Base-by-base conservation (phyloP, 2,888 invertebrate genomes). In the Agonum fuliginosum region DNA sequence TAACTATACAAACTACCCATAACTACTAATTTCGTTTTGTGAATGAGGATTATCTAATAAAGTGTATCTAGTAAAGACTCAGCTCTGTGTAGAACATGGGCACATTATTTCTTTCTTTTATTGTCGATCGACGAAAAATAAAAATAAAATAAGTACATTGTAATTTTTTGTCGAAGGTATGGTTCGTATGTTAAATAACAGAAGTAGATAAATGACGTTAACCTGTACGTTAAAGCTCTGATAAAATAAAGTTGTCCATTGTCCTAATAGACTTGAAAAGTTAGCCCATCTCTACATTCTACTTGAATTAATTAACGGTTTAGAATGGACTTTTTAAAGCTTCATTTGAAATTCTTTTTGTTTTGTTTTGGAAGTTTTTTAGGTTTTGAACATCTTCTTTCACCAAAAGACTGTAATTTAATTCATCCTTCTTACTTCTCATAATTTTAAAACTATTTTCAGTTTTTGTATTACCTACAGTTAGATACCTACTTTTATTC, bases 281-380 rank as follows among this genome's bases (percentile, higher is more conserved):
- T 19, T 67, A 17, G n/a, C 17, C 34, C 54, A 54, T 54, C 22
- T n/a, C 54, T 54, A 24, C 54, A 24, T 54, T n/a, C 54, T 54
- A 24, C 54, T 54, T 54, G 54, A 54, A 54, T 37, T 67, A 67
- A 67, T 67, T 67, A 41, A 67, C 22, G 37, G 41, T 30, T 65
- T 58, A 34, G 17, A 19, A 65, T 65, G 65, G 65, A 65, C 67
- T 67, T 54, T 54, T 54, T 54, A 54, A 54, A 54, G 54, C 54
- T 54, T 54, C 54, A 54, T 54, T 54, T 24, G 54, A 54, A 54
- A 24, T 54, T 48, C 48, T 24, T 54, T 54, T 54, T 54, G 54
- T 54, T 54, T 12, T 22, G 24, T 54, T 54, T 10, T 22, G 10
- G 54, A 54, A 24, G n/a, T 54, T 54, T 54, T 22, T 24, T 24